These are phyloP conservation scores for Tonatia bakeri DNA, from an alignment of 2,113 vertebrate species.

Conservation along the genomic window DNA sequence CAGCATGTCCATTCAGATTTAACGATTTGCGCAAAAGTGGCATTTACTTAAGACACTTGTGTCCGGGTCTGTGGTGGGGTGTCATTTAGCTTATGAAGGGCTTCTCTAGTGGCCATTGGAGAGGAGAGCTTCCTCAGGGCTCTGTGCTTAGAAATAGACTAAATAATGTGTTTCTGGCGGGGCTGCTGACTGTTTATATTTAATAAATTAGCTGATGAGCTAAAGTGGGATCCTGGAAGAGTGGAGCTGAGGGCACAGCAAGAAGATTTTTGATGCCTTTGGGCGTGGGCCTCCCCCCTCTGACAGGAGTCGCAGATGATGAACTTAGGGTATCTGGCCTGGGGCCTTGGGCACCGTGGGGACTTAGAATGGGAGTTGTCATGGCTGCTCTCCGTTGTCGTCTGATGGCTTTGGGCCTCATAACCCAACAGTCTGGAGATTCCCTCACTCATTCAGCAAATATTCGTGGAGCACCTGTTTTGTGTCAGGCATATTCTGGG, in stretches of 20 bases:
- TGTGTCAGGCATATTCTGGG: neutral
- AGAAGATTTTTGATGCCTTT: neutral
- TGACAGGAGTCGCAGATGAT: neutral
- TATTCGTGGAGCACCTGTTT: neutral
- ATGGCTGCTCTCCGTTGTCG: neutral
- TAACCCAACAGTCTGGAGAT: neutral
- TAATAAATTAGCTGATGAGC: neutral
- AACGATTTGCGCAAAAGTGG: neutral
- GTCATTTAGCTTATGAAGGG: neutral
- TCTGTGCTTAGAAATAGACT: neutral
- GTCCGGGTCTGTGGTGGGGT: constrained; percentile 40
- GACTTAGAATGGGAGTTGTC: neutral
- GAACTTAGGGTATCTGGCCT: too few relatives aligned
- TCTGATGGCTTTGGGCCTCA: neutral
- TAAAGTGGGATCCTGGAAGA: neutral
- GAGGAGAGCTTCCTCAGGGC: neutral
- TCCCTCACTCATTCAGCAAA: neutral
- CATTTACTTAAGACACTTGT: neutral
- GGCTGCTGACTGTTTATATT: neutral
- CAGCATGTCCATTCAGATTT: neutral
- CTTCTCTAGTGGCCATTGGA: neutral
- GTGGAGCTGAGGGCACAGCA: neutral
- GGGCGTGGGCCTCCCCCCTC: neutral
- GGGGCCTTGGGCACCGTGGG: neutral
- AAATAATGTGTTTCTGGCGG: neutral